Conservation (phyloP, 2,888 invertebrate genomes). For the Pachymerium ferrugineum region DNA sequence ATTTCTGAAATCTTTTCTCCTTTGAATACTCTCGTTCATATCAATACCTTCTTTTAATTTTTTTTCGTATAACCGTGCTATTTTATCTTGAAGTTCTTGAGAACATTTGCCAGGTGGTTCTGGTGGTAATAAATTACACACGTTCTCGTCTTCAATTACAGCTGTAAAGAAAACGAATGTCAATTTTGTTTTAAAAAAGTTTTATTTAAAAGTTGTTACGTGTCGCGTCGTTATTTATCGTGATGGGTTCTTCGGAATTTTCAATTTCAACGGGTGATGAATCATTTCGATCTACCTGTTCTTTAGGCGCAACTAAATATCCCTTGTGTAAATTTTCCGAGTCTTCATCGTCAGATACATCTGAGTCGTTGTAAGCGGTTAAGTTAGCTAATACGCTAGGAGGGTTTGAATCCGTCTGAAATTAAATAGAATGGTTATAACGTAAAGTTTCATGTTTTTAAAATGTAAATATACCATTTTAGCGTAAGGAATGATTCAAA, state of each 20-base stretch:
- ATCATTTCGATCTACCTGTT: background rate
- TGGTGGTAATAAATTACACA: background rate
- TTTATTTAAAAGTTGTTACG: no score
- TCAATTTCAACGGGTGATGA: background rate
- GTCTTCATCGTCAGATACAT: conserved; percentile 15
- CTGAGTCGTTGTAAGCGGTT: conserved; percentile 22
- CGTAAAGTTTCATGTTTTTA: no score
- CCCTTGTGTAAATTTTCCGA: no score
- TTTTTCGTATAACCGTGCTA: conserved; percentile 63
- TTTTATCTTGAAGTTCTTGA: conserved; percentile 59
- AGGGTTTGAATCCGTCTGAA: background rate
- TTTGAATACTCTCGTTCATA: conserved; percentile 84
- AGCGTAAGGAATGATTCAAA: no score
- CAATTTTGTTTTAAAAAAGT: background rate
- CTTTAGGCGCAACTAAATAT: no score
- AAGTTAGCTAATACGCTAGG: background rate
- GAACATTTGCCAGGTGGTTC: conserved; percentile 25
- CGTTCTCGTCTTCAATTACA: background rate
- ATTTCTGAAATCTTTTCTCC: conserved; percentile 88
- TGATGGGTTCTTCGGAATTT: no score
- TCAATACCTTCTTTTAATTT: conserved; percentile 69
- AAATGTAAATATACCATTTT: no score
- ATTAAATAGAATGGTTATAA: no score
- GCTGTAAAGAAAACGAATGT: no score
- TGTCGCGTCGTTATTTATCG: no score